Evolutionary conservation across 2,888 invertebrate genomes (phyloP), one percentile per base, ranked within the genome.

Genomic region (Parasteatoda lunata): DNA sequence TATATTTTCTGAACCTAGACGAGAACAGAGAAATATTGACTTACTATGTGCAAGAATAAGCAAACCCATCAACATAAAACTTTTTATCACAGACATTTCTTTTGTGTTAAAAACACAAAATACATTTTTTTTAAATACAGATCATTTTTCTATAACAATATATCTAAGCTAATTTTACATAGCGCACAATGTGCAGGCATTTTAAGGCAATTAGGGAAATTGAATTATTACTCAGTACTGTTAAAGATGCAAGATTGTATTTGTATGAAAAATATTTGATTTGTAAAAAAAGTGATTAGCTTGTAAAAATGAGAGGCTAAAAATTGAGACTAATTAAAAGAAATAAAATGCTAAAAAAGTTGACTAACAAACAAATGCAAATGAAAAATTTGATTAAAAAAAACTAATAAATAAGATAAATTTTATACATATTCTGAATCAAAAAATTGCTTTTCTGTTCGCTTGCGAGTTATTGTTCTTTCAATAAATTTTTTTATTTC

Each of bases 401-500:
- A 15, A 15, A 1, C 30, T 30, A 30, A 30, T 30, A 77, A 69
- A 54, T 15, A 54, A 81, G 9, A 49, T 69, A 11, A n/a, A 48
- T 15, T 71, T 86, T 52, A 88, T 13, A 88, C 88, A 79, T 86
- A 88, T 83, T 88, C 83, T 30, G 85, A 82, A 71, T 88, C 88
- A 83, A 83, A 89, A 54, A 87, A 87, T 51, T 84, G 87, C 69
- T 89, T 89, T 64, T 81, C 84, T 48, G 77, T 87, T 64, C 77
- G 78, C 9, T 73, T 80, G 13, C 77, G 86, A 48, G 68, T 59
- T 11, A 89, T 83, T 47, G 69, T 82, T 79, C 90, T 88, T 83
- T 97, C 97, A 89, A 96, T 92, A 89, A 96, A 93, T 92, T 99
- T 99, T 93, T 97, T 97, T 52, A 97, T 92, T 93, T 99, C 99